Evolutionary conservation across 2,888 invertebrate species (phyloP).

Genomic region (Brachypterus glaber): DNA sequence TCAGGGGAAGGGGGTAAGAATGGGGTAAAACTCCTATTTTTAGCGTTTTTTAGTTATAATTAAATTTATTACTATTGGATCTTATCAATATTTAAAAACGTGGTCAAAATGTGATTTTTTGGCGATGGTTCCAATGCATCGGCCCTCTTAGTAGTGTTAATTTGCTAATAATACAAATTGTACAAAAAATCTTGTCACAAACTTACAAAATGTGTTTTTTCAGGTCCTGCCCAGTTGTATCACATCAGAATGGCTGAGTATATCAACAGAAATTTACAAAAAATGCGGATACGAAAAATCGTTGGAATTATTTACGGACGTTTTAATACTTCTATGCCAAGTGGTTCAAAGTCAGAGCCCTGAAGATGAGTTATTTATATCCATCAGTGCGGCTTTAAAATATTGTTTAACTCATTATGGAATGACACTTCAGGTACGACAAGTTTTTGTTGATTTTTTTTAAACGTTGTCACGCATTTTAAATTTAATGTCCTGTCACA

Average conservation of each 20-base stretch:
- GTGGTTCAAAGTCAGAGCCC: slow-evolving; percentile 24
- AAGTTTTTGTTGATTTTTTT: too few species aligned
- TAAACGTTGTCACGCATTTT: too few species aligned
- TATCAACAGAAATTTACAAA: slow-evolving; percentile 25
- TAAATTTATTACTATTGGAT: too few species aligned
- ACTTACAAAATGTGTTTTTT: slow-evolving; percentile 10
- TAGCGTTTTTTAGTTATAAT: too few species aligned
- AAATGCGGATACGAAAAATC: slow-evolving; percentile 22
- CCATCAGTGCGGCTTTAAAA: slow-evolving; percentile 22
- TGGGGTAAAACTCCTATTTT: too few species aligned
- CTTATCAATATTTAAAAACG: too few species aligned
- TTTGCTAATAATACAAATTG: too few species aligned
- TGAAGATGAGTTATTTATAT: slow-evolving; percentile 13
- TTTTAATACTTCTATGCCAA: slow-evolving; percentile 31
- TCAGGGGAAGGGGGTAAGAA: too few species aligned
- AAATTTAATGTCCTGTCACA: too few species aligned
- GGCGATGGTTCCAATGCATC: too few species aligned
- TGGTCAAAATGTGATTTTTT: too few species aligned
- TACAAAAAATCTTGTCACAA: slow-evolving; percentile 2
- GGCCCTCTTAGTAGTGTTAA: too few species aligned
- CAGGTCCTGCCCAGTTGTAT: slow-evolving; percentile 32
- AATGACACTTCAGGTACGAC: slow-evolving; percentile 29
- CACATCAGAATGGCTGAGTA: slow-evolving; percentile 30
- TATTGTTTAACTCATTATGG: slow-evolving; percentile 32
- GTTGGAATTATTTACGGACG: slow-evolving; percentile 28